A percentile compares a stretch with the other conserved stretches of the same genome.
Evolutionary conservation across 2,113 vertebrate species (phyloP).

Genomic region (Pyrgilauda ruficollis): DNA sequence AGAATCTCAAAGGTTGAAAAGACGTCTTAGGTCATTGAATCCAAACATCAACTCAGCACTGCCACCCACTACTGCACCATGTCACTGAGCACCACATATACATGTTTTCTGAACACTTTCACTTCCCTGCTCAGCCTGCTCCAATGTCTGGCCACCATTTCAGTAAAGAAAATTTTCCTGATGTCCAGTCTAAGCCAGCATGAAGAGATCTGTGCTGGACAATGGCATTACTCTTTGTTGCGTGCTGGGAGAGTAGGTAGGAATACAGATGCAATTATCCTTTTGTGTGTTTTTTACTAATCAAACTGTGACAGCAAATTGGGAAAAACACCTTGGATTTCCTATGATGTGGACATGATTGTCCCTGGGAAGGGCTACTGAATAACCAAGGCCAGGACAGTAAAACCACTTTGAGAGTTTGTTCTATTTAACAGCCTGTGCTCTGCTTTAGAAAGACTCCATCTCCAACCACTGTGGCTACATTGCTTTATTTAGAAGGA

Average conservation of each 20-base stretch:
- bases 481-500: not conserved
- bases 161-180: not conserved
- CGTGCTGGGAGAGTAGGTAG: not conserved
- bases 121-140: not conserved
- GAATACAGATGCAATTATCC: not conserved
- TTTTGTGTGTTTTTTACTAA: not conserved
- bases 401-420: not conserved
- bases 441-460: not conserved
- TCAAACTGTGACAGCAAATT: not conserved
- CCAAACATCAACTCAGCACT: not conserved
- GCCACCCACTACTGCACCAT: not conserved
- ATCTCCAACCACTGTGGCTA: not conserved
- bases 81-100: not conserved
- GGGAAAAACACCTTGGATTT: not conserved
- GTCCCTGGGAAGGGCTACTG: not conserved
- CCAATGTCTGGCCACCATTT: not conserved
- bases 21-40: not conserved
- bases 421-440: not conserved
- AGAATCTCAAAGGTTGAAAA: not conserved
- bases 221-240: not conserved
- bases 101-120: not conserved
- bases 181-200: not conserved
- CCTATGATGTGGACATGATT: accelerated
- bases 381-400: not conserved
- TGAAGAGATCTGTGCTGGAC: not conserved